Base-by-base conservation (phyloP, 2,797 vertebrate species). In the Danio choprae region DNA sequence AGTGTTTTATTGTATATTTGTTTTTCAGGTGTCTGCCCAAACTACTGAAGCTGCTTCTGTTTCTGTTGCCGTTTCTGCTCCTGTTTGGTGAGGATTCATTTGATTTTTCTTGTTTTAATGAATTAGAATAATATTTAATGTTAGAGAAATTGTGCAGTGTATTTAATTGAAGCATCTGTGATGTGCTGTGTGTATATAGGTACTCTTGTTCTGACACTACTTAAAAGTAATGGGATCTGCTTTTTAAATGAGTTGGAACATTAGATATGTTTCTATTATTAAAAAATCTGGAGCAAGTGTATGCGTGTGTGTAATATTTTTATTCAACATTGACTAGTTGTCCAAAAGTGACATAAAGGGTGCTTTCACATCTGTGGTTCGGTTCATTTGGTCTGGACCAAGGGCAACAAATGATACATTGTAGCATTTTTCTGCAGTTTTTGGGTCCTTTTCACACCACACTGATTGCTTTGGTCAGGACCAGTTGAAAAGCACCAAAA, bases 21-120 rank as follows among this genome's bases (percentile, higher is more conserved):
- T 91, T 83, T 74, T 77, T 68, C 87, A 98, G 97, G 91, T 97
- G 95, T 91, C 92, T 97, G 90, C 95, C 95, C 58, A 95, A 91
- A 89, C 89, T 94, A 62, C 95, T 91, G 91, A 95, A 87, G 86
- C 90, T 95, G 56, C 87, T 98, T 46, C 82, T 95, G 79, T 83
- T 97, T 71, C 92, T 98, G 78, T 86, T 97, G 16, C 96, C 93
- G 7, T 85, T 99, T 1, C 88, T 97, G 60, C 91, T 98, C 51
- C 89, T 98, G 58, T 84, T 97, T 36, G 95, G 97, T 99, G 89
- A 91, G 96, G 55, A 41, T 41, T 20, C 6, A 18, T 0, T 51
- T 55, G 6, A 29, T 55, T n/a, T 40, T 68, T 50, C n/a, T n/a
- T n/a, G n/a, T 50, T 3, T 65, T 7, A 22, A 65, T 41, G 1